phyloP scores from a whole-genome alignment of 2,113 vertebrate genomes.

The Ursus arctos region DNA sequence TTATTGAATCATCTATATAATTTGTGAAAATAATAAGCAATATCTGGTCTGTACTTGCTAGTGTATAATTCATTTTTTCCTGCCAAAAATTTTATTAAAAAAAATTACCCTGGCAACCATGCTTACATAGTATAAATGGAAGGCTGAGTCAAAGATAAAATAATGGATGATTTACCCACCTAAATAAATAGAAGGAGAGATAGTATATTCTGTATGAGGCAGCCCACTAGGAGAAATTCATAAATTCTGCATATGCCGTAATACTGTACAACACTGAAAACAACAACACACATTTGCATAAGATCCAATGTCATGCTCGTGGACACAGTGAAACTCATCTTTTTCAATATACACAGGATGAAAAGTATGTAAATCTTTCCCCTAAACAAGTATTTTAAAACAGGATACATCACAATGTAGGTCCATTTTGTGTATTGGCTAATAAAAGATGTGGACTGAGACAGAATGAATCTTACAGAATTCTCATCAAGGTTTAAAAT shows the following conservation, averaged over 20 bases:
- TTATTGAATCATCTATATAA: not conserved
- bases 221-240: not conserved
- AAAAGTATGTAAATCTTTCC: not conserved
- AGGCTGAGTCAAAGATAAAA: slow-evolving; percentile 58
- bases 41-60: slow-evolving; percentile 6
- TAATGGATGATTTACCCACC: not conserved
- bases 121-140: slow-evolving; percentile 40
- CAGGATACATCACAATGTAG: not conserved
- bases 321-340: not conserved
- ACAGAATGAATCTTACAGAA: not conserved
- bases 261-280: slow-evolving; percentile 17
- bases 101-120: slow-evolving; percentile 39
- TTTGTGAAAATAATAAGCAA: not conserved
- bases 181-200: slow-evolving; percentile 17
- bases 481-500: slow-evolving; percentile 38
- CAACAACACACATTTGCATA: not conserved
- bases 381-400: slow-evolving; percentile 18
- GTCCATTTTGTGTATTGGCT: not conserved
- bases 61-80: slow-evolving; percentile 41
- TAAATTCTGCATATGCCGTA: not conserved
- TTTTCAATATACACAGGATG: not conserved
- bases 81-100: slow-evolving; percentile 27
- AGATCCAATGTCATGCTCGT: not conserved
- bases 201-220: not conserved
- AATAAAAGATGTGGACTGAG: slow-evolving; percentile 30